Base-by-base conservation (phyloP, 2,797 vertebrate genomes). In the Nothura maculosa region DNA sequence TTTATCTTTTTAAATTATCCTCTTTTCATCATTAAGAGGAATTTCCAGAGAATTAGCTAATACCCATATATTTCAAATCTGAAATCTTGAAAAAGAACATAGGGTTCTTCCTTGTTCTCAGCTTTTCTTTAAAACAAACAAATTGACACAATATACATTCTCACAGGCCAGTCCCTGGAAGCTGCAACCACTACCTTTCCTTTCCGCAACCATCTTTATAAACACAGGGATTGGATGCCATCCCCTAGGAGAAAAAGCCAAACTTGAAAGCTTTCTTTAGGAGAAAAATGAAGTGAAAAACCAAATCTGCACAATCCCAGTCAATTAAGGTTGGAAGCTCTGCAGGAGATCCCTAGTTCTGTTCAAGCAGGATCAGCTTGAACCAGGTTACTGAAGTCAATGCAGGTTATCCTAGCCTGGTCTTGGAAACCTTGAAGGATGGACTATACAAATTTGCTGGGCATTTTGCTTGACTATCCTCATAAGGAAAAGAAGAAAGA, bases 401-500 rank as follows among this genome's bases (percentile, higher is more conserved):
- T 20, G 32, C 50, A 36, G 18, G 15, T 40, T 83, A 66, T 14
- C 69, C 20, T 18, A 69, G 28, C 13, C n/a, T 25, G 11, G 36
- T 62, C 54, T 47, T 57, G 38, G 62, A 92, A 69, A 72, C 4
- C 13, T 63, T 16, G 52, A 87, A 1, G 1, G 14, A 64, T 16
- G 6, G 54, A 30, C 16, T 22, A 4, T 11, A n/a, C 24, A 34
- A 76, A 12, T 84, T 73, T 50, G 57, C 4, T 50, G 10, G 79
- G 36, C 20, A 87, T 52, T 16, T 32, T 52, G 38, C 27, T 43
- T 75, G 19, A 61, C 17, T 62, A 12, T 24, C n/a, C 19, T 61
- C 47, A 76, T 0, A 0, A 1, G 4, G 11, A 7, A 27, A 22
- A 52, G 32, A 40, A 15, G 17, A n/a, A 76, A 2, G 48, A 3